Conservation (phyloP, 2,113 vertebrate species). For the Xenopus borealis region DNA sequence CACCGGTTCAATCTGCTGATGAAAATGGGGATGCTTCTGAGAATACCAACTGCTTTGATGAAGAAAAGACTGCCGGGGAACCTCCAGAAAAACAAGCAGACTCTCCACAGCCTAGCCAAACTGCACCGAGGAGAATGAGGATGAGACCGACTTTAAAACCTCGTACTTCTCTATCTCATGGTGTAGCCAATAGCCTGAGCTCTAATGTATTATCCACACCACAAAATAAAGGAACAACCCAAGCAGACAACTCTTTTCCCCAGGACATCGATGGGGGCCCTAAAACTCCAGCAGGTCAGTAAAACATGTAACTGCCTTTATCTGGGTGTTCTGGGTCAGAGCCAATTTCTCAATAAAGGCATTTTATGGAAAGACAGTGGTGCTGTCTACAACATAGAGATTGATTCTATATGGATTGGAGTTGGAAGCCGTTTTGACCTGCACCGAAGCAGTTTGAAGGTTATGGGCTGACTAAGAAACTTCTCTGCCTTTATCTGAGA, state of each 20-base stretch:
- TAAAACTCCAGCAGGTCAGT: slow-evolving; percentile 7
- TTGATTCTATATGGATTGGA: too few relatives aligned
- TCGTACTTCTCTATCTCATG: not conserved
- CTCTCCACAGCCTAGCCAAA: slow-evolving; percentile 45
- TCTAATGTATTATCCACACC: not conserved
- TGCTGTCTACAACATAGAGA: too few relatives aligned
- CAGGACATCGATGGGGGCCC: not conserved
- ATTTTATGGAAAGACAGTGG: too few relatives aligned
- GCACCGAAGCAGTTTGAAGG: too few relatives aligned
- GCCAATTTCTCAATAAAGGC: too few relatives aligned
- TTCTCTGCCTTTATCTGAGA: too few relatives aligned
- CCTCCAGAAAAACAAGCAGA: slow-evolving; percentile 38
- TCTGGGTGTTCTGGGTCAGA: too few relatives aligned
- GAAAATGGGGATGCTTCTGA: slow-evolving; percentile 22
- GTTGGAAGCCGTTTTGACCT: too few relatives aligned
- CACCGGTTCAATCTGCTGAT: slow-evolving; percentile 1
- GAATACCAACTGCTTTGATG: slow-evolving; percentile 13
- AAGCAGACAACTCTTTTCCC: not conserved
- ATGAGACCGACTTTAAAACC: slow-evolving; percentile 54
- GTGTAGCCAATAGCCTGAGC: not conserved
- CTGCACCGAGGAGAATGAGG: slow-evolving; percentile 56
- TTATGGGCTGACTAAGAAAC: too few relatives aligned
- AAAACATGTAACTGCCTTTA: too few relatives aligned
- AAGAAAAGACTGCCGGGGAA: slow-evolving; percentile 38
- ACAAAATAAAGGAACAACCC: not conserved